Conservation (phyloP, 1,140 invertebrate species). For the Drosophila kohkoa region DNA sequence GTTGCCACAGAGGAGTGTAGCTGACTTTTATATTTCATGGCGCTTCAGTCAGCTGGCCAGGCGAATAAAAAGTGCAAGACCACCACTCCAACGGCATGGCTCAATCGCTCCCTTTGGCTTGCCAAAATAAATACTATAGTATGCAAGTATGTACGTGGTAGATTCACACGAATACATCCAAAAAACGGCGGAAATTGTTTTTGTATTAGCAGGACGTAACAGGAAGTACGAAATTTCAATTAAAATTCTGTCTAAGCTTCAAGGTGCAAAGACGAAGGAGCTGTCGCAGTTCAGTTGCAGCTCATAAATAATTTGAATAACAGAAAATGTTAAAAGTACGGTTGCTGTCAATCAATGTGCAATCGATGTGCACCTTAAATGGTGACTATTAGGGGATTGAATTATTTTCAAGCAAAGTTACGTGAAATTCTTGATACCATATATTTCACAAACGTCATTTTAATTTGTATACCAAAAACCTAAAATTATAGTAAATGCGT, state of each 20-base stretch:
- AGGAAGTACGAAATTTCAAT: conserved; percentile 61
- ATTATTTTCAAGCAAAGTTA: too few relatives aligned
- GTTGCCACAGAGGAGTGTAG: conserved; percentile 32
- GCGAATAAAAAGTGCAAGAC: conserved; percentile 27
- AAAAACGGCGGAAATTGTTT: conserved; percentile 68
- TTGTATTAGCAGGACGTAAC: conserved; percentile 47
- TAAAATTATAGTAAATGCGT: too few relatives aligned
- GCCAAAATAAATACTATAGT: conserved; percentile 11
- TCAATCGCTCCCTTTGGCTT: background rate
- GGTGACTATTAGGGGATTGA: background rate
- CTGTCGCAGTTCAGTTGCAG: background rate
- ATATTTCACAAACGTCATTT: too few relatives aligned
- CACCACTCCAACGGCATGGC: conserved; percentile 12
- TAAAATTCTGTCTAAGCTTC: conserved; percentile 66
- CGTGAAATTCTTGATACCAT: too few relatives aligned
- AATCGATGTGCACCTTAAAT: background rate
- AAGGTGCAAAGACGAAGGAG: conserved; percentile 1
- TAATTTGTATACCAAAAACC: too few relatives aligned
- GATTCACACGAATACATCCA: background rate
- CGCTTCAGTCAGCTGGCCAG: conserved; percentile 25
- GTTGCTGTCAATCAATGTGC: background rate
- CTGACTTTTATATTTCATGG: conserved; percentile 66
- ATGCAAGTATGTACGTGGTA: conserved; percentile 46
- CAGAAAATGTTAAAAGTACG: background rate
- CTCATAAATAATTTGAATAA: background rate